Conservation (phyloP, 2,888 invertebrate species). For the Cheiracanthium punctorium region DNA sequence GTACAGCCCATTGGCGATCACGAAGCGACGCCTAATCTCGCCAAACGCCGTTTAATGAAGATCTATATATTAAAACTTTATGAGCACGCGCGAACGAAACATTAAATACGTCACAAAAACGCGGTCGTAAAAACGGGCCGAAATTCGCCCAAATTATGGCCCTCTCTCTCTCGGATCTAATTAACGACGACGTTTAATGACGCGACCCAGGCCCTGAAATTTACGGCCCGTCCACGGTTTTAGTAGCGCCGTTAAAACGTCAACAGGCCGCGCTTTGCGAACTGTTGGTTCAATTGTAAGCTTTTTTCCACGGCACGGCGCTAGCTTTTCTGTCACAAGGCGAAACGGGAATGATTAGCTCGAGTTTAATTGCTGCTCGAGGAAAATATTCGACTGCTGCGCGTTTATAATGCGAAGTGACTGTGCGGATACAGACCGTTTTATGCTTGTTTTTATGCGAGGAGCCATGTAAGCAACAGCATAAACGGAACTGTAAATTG, state of each 20-base stretch:
- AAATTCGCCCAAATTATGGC: conserved; percentile 52
- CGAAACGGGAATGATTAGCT: conserved; percentile 5
- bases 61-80: conserved; percentile 67
- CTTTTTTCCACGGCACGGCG: too few species aligned
- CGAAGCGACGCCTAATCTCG: neutral
- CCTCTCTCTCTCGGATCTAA: conserved; percentile 32
- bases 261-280: neutral
- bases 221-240: conserved; percentile 45
- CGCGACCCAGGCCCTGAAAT: conserved; percentile 31
- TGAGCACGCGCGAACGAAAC: conserved; percentile 59
- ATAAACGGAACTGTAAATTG: too few species aligned
- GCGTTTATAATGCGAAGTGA: too few species aligned
- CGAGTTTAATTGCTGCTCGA: neutral
- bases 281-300: neutral
- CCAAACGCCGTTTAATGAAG: conserved; percentile 54
- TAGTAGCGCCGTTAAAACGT: conserved; percentile 54
- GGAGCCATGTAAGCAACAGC: too few species aligned
- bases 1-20: neutral
- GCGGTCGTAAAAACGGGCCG: conserved; percentile 54
- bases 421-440: too few species aligned
- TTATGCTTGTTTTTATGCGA: too few species aligned
- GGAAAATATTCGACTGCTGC: neutral
- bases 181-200: conserved; percentile 67
- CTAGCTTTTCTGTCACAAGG: neutral
- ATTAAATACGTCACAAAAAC: conserved; percentile 61